These are phyloP conservation scores for Trachelus tabidus DNA, from an alignment of 2,888 invertebrate species.

Conservation along the genomic window DNA sequence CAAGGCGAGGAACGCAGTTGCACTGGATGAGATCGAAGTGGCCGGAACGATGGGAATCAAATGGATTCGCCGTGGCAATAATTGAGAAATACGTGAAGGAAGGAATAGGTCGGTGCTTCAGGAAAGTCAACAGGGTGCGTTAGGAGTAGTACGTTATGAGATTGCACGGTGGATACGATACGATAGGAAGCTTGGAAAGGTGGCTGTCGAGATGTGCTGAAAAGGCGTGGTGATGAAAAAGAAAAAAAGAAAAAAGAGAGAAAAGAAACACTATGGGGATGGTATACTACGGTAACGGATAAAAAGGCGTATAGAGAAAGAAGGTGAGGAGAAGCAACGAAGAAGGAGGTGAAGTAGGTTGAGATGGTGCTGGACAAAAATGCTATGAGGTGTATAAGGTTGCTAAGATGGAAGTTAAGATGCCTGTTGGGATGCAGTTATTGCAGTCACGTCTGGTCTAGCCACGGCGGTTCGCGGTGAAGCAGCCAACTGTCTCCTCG, in stretches of 20 bases:
- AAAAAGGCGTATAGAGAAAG: slow-evolving; percentile 16
- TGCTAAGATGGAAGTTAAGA: neutral
- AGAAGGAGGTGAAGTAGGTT: slow-evolving; percentile 14
- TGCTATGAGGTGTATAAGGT: neutral
- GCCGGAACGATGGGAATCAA: slow-evolving; percentile 14
- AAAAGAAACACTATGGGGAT: neutral
- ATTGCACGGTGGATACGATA: neutral
- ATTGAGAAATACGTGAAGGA: slow-evolving; percentile 29
- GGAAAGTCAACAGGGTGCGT: slow-evolving; percentile 6
- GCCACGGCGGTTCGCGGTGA: slow-evolving; percentile 32
- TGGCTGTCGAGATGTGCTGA: neutral
- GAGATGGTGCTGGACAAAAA: neutral
- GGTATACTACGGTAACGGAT: neutral
- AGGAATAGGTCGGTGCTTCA: neutral
- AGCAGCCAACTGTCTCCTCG: slow-evolving; percentile 32
- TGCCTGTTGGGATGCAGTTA: slow-evolving; percentile 38
- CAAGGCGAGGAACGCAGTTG: neutral
- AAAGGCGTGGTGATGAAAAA: slow-evolving; percentile 15
- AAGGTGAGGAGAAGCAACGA: slow-evolving; percentile 11
- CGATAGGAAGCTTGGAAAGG: neutral
- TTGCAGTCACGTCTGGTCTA: slow-evolving; percentile 50
- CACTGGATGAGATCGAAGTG: neutral
- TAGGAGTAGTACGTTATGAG: neutral
- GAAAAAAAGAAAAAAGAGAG: neutral
- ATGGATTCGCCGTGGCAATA: slow-evolving; percentile 29